These are phyloP conservation scores for Turnix velox DNA, from an alignment of 2,113 vertebrate genomes.

Conservation along the genomic window DNA sequence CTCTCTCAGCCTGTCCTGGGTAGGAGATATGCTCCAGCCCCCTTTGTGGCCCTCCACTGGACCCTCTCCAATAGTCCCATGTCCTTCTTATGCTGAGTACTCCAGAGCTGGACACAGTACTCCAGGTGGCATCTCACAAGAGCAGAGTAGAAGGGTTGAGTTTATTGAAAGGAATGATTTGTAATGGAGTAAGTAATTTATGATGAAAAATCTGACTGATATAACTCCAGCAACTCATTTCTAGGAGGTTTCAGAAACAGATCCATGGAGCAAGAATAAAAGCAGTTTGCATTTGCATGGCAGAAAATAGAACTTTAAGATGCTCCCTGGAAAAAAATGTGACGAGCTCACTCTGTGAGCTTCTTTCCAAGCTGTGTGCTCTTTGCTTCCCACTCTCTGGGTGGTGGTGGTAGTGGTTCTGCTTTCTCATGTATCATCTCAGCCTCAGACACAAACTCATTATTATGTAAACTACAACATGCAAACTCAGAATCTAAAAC, in stretches of 20 bases:
- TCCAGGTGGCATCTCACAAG: too few species aligned
- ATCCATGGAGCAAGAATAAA: background rate
- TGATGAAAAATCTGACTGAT: background rate
- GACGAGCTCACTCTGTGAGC: background rate
- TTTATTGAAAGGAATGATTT: background rate
- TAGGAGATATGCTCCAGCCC: too few species aligned
- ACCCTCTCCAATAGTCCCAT: too few species aligned
- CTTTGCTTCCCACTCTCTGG: constrained; percentile 1
- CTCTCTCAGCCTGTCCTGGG: too few species aligned
- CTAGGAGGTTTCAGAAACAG: background rate
- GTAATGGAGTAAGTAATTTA: background rate
- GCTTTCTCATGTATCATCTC: constrained; percentile 55
- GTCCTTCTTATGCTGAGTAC: too few species aligned
- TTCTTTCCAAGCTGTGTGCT: constrained; percentile 24
- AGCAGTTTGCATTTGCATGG: background rate
- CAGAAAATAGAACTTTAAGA: background rate
- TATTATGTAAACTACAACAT: constrained; percentile 74
- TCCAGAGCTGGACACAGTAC: too few species aligned
- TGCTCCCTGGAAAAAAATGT: background rate
- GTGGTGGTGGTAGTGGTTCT: constrained; percentile 36
- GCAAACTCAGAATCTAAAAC: constrained; percentile 66
- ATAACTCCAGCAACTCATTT: background rate
- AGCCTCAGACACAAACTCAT: constrained; percentile 54
- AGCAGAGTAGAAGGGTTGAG: too few species aligned
- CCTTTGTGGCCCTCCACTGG: too few species aligned